A percentile compares a stretch with the other conserved stretches of the same genome.
These are phyloP conservation scores for Lymantria monacha DNA, from an alignment of 2,888 invertebrate genomes.

Conservation along the genomic window DNA sequence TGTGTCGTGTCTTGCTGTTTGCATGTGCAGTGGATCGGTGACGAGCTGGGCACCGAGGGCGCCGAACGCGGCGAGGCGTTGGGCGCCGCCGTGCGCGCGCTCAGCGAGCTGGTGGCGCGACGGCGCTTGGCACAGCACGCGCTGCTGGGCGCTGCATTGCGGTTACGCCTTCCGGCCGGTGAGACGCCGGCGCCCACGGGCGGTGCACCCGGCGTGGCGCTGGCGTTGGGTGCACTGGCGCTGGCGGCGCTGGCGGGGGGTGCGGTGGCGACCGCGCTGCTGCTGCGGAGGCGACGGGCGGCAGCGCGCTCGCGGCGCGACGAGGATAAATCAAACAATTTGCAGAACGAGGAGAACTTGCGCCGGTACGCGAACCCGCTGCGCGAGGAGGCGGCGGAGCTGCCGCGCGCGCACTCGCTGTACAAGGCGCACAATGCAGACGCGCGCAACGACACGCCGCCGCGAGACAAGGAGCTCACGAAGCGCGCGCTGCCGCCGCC, in stretches of 20 bases:
- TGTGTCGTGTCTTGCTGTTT: too few relatives aligned
- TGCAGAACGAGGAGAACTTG: slow-evolving; percentile 95
- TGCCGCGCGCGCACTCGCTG: slow-evolving; percentile 84
- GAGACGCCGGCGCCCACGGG: slow-evolving; percentile 70
- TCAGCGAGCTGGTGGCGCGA: slow-evolving; percentile 63
- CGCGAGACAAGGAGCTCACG: slow-evolving; percentile 88
- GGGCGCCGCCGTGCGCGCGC: slow-evolving; percentile 60
- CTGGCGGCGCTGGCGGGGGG: slow-evolving; percentile 34
- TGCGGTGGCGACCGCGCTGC: slow-evolving; percentile 59
- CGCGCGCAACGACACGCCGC: slow-evolving; percentile 91
- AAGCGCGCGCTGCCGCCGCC: slow-evolving; percentile 84
- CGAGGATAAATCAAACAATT: slow-evolving; percentile 94
- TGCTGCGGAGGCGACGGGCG: slow-evolving; percentile 46
- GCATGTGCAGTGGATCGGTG: slow-evolving; percentile 64
- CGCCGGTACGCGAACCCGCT: slow-evolving; percentile 91
- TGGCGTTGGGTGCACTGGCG: slow-evolving; percentile 36
- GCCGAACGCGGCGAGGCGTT: slow-evolving; percentile 48
- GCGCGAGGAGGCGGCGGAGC: slow-evolving; percentile 81
- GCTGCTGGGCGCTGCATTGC: slow-evolving; percentile 64
- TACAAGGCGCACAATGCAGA: slow-evolving; percentile 94
- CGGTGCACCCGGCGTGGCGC: slow-evolving; percentile 45
- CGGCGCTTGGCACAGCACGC: slow-evolving; percentile 65
- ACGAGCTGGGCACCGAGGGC: slow-evolving; percentile 56
- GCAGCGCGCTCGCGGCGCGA: slow-evolving; percentile 85
- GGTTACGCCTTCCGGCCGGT: slow-evolving; percentile 51